Conservation (phyloP, 2,888 invertebrate species). For the Tinea trinotella region DNA sequence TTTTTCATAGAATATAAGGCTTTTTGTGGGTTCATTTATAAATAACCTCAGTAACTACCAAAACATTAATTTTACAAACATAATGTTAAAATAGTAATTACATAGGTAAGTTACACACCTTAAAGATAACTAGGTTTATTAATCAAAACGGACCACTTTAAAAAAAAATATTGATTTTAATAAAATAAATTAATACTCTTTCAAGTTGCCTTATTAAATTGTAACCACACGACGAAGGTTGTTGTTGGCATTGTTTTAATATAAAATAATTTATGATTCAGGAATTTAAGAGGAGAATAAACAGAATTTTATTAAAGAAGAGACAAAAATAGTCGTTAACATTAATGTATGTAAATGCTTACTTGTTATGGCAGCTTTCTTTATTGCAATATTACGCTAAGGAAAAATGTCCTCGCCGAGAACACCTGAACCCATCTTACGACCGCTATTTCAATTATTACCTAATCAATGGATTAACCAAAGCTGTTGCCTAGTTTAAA, state of each 20-base stretch:
- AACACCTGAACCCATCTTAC: constrained; percentile 11
- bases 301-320: constrained; percentile 17
- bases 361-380: constrained; percentile 17
- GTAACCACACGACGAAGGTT: background rate
- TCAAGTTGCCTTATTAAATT: background rate
- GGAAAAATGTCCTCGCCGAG: constrained; percentile 13
- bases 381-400: constrained; percentile 13
- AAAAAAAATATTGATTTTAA: no score
- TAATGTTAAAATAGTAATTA: no score
- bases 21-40: no score
- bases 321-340: constrained; percentile 19
- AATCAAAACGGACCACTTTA: no score
- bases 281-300: constrained; percentile 33
- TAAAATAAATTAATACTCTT: no score
- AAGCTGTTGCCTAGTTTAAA: no score
- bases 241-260: constrained; percentile 8
- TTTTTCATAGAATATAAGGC: no score
- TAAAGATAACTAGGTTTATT: no score
- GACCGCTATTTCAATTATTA: background rate
- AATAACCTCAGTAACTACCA: no score
- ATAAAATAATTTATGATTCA: constrained; percentile 20
- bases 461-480: no score
- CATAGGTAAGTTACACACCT: no score
- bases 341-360: constrained; percentile 16
- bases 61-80: no score